A percentile compares a stretch with the other conserved stretches of the same genome.
Conservation (phyloP, 2,888 invertebrate genomes). For the Leucophora obtusa region DNA sequence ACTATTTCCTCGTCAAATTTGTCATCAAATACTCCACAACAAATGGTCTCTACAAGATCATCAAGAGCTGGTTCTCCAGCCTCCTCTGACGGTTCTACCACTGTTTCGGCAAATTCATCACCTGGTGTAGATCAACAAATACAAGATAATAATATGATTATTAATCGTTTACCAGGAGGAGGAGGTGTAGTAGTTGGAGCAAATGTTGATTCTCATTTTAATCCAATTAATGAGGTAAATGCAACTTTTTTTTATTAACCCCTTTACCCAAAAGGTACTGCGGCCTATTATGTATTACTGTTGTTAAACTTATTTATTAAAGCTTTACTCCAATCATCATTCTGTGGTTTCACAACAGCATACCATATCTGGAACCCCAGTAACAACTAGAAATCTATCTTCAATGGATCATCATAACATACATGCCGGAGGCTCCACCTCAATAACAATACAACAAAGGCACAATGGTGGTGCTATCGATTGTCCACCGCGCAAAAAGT, state of each 20-base stretch:
- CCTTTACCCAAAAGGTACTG: background rate
- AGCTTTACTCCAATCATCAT: constrained; percentile 76
- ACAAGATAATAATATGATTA: constrained; percentile 74
- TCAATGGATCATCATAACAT: constrained; percentile 69
- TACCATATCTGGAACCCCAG: constrained; percentile 66
- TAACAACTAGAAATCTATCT: constrained; percentile 71
- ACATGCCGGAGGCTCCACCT: constrained; percentile 61
- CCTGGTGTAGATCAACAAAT: constrained; percentile 83
- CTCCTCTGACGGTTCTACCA: constrained; percentile 86
- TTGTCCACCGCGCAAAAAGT: constrained; percentile 90
- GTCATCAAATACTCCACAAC: constrained; percentile 9
- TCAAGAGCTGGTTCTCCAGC: constrained; percentile 77
- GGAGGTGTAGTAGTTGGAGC: background rate
- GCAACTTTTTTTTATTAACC: background rate
- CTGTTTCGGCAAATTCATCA: constrained; percentile 91
- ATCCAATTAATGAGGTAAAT: constrained; percentile 77
- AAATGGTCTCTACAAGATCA: constrained; percentile 63
- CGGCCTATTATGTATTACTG: constrained; percentile 17
- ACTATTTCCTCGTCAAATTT: constrained; percentile 23
- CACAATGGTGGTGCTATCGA: constrained; percentile 78
- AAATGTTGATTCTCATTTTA: constrained; percentile 74
- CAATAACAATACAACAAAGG: constrained; percentile 67
- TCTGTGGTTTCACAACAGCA: constrained; percentile 70
- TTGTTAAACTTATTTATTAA: constrained; percentile 47
- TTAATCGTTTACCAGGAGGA: constrained; percentile 71